phyloP scores from a whole-genome alignment of 2,113 vertebrate species.

The Cyrtonyx montezumae region DNA sequence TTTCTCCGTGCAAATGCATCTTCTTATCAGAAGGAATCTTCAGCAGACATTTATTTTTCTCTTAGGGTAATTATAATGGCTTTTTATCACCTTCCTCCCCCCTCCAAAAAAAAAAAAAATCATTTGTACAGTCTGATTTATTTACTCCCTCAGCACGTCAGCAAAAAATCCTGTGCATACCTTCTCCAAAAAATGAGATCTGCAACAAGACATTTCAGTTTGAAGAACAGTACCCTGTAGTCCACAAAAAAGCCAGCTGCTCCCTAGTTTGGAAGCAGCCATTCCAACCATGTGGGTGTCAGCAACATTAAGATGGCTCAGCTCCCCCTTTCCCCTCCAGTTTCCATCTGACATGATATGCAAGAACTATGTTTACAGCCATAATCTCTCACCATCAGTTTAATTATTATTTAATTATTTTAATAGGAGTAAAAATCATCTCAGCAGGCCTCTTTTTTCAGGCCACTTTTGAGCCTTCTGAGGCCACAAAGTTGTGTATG shows the following conservation, averaged over 20 bases:
- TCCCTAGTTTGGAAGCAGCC: not conserved
- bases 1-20: not conserved
- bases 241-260: not conserved
- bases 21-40: not conserved
- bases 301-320: not conserved
- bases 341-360: not conserved
- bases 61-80: not conserved
- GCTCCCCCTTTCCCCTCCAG: not conserved
- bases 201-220: not conserved
- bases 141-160: not conserved
- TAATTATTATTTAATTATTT: not conserved
- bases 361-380: not conserved
- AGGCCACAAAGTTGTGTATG: not conserved
- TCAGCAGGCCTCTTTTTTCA: constrained; percentile 20
- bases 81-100: not conserved
- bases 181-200: not conserved
- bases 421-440: constrained; percentile 6
- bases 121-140: not conserved
- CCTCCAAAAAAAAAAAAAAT: not conserved
- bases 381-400: not conserved
- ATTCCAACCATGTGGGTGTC: not conserved
- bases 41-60: not conserved
- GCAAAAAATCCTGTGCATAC: not conserved
- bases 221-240: not conserved
- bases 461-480: not conserved